A percentile compares a stretch with the other conserved stretches of the same genome.
These are phyloP conservation scores for Eilema griseolum DNA, from an alignment of 2,888 invertebrate genomes.

Conservation along the genomic window DNA sequence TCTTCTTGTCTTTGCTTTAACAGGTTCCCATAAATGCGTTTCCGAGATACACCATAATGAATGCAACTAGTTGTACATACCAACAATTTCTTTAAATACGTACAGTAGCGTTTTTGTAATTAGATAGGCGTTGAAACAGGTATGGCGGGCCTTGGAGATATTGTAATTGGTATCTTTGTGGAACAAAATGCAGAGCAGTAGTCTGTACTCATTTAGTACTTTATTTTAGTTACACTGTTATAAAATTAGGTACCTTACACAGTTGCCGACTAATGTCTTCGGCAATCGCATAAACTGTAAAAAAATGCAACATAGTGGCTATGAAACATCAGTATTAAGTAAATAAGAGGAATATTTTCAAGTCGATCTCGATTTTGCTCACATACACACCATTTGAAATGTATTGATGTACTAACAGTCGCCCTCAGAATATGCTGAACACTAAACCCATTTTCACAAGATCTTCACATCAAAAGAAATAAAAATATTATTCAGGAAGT, in stretches of 20 bases:
- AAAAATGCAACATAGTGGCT: background rate
- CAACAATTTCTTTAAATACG: constrained; percentile 39
- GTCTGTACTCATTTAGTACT: constrained; percentile 20
- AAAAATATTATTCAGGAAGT: too few species aligned
- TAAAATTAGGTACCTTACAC: background rate
- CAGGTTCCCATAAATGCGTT: constrained; percentile 29
- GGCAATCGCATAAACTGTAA: background rate
- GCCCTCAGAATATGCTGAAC: too few species aligned
- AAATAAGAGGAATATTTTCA: background rate
- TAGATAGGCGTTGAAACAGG: constrained; percentile 46
- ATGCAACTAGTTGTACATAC: constrained; percentile 26
- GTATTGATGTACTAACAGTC: too few species aligned
- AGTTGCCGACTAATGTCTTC: background rate
- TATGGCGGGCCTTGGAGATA: constrained; percentile 27
- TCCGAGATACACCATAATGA: constrained; percentile 38
- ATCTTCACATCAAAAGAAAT: too few species aligned
- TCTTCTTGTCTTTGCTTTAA: constrained; percentile 24
- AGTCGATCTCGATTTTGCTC: background rate
- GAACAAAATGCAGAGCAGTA: constrained; percentile 26
- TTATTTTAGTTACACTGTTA: constrained; percentile 1
- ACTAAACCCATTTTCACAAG: too few species aligned
- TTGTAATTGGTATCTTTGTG: constrained; percentile 43
- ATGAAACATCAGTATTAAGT: background rate
- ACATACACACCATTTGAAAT: background rate
- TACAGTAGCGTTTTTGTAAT: constrained; percentile 52